Base-by-base conservation (phyloP, 2,113 vertebrate genomes). In the Phocoena phocoena region DNA sequence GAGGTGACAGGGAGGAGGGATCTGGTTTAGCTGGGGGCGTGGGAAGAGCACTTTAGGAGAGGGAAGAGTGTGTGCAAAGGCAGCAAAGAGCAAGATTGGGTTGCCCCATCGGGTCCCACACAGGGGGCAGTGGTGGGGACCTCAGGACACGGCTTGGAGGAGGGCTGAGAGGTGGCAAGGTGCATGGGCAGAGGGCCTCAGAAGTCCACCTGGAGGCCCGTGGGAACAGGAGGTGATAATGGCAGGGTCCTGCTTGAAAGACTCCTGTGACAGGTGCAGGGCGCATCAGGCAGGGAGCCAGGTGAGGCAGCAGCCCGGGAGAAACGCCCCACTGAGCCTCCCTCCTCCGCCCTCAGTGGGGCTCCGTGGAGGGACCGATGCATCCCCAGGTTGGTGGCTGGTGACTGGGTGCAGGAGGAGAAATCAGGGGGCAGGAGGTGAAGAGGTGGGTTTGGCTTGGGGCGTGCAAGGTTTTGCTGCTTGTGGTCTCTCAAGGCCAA, bases 141-240 rank as follows among this genome's bases (percentile, higher is more conserved):
- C 41, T 36, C 33, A 38, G 71, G 74, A 17, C 0, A 0, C 6
- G 26, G 38, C 7, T n/a, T n/a, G 58, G 73, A 47, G 53, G 31
- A n/a, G 6, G 3, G 18, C 6, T n/a, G 3, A 13, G 5, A 33
- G 36, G 8, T 8, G 33, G 11, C 21, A 2, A 17, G 74, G 62
- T 0, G 0, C 9, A 5, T 1, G 0, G 6, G 15, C 0, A 0
- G 8, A n/a, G 28, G 8, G 44, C n/a, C 77, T 83, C 65, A 2
- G 14, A 25, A 7, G 67, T 28, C 8, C n/a, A 5, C 2, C 0
- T 6, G 17, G 83, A 60, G 65, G 17, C 21, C 28, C 6, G 5
- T 0, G 0, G 76, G 55, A 50, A 71, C 25, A 33, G 65, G 50
- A 36, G 68, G 31, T 1, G 25, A 58, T 0, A 0, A 3, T 6